Evolutionary conservation across 2,113 vertebrate species (phyloP).

Genomic region (Nannobrachium achirus): DNA sequence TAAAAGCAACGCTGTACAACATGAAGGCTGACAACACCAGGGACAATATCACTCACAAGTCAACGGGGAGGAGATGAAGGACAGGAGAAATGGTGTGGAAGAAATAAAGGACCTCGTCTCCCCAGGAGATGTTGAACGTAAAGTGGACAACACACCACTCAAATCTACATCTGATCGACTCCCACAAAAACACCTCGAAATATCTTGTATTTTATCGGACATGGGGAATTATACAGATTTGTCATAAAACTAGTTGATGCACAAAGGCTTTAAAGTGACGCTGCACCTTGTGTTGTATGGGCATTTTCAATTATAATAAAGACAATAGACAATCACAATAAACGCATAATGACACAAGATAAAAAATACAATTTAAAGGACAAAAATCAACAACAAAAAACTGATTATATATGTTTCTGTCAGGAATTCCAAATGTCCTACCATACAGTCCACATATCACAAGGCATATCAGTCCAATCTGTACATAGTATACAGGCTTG

Average conservation of each 20-base stretch:
- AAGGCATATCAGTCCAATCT: too few relatives aligned
- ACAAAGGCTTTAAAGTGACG: too few relatives aligned
- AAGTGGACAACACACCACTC: background rate
- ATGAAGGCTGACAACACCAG: background rate
- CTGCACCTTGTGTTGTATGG: too few relatives aligned
- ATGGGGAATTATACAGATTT: background rate
- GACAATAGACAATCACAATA: too few relatives aligned
- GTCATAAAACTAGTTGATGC: background rate
- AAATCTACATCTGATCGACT: background rate
- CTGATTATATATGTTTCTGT: too few relatives aligned
- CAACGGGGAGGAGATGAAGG: background rate
- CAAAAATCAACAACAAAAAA: too few relatives aligned
- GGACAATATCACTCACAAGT: background rate
- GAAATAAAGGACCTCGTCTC: background rate
- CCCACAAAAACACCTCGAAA: background rate
- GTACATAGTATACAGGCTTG: too few relatives aligned
- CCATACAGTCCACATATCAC: too few relatives aligned
- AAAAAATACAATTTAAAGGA: too few relatives aligned
- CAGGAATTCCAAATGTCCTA: too few relatives aligned
- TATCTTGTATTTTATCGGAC: background rate
- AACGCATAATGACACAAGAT: too few relatives aligned
- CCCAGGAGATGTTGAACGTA: background rate
- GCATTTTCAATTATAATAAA: too few relatives aligned
- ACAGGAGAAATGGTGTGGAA: background rate
- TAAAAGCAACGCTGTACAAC: slow-evolving; percentile 17